Conservation (phyloP, 2,797 vertebrate species). For the Leptoclinus maculatus region DNA sequence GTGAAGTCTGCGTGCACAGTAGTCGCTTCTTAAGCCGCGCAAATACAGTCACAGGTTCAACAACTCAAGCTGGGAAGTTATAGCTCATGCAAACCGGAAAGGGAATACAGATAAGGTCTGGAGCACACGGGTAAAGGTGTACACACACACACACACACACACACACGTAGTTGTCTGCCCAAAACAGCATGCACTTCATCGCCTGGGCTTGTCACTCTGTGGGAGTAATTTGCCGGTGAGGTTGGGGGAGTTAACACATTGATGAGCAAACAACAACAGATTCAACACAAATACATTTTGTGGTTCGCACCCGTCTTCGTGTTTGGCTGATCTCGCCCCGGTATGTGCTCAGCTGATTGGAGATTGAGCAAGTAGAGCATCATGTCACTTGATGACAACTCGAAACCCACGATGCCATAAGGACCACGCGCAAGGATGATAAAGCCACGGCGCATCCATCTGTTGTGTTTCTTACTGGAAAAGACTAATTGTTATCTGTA, state of each 20-base stretch:
- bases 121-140: slow-evolving; percentile 5
- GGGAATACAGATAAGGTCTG: slow-evolving; percentile 28
- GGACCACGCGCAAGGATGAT: slow-evolving; percentile 51
- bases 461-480: slow-evolving; percentile 59
- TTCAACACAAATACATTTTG: slow-evolving; percentile 60
- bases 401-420: slow-evolving; percentile 64
- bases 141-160: neutral
- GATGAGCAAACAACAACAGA: slow-evolving; percentile 69
- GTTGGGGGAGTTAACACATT: slow-evolving; percentile 68
- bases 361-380: slow-evolving; percentile 68
- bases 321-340: slow-evolving; percentile 68
- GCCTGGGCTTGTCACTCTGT: slow-evolving; percentile 49
- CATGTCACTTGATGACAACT: slow-evolving; percentile 60
- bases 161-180: neutral
- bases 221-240: slow-evolving; percentile 66
- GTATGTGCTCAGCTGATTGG: slow-evolving; percentile 56
- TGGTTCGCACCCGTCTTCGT: slow-evolving; percentile 34
- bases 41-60: slow-evolving; percentile 52
- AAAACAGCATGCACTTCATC: slow-evolving; percentile 29
- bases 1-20: slow-evolving; percentile 1
- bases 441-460: slow-evolving; percentile 69
- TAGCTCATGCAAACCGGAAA: slow-evolving; percentile 37
- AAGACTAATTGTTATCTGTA: slow-evolving; percentile 34
- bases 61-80: slow-evolving; percentile 58
- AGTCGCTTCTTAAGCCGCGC: slow-evolving; percentile 6